Evolutionary conservation across 2,113 vertebrate genomes (phyloP).

Genomic region (Pelodiscus sinensis): DNA sequence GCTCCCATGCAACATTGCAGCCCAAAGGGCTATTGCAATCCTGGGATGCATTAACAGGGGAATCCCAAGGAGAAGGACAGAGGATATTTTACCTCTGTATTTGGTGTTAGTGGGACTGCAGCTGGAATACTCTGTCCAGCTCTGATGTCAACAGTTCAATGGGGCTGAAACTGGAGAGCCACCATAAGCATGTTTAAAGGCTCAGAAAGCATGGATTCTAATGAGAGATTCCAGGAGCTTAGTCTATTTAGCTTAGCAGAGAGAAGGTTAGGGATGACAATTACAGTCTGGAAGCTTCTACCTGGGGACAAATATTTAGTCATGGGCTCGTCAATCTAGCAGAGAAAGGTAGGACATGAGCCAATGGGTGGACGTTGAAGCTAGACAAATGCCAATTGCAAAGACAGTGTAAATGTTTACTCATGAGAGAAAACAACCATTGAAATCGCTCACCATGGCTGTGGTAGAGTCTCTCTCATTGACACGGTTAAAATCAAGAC

Average conservation of each 20-base stretch:
- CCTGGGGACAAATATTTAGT: not conserved
- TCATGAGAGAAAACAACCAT: not conserved
- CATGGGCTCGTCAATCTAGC: not conserved
- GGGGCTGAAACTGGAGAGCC: not conserved
- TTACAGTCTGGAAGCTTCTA: not conserved
- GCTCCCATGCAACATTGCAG: not conserved
- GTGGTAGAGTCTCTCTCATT: not conserved
- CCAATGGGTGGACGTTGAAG: not conserved
- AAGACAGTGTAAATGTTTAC: not conserved
- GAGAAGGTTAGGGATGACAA: not conserved
- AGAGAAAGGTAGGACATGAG: not conserved
- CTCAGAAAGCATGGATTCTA: not conserved
- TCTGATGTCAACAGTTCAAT: not conserved
- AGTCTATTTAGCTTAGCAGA: not conserved
- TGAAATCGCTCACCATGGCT: not conserved
- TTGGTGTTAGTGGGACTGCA: not conserved
- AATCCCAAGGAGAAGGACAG: not conserved
- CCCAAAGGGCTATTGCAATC: not conserved
- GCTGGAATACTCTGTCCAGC: not conserved
- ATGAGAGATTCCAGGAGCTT: not conserved
- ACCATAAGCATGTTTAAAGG: not conserved
- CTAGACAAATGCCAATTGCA: not conserved
- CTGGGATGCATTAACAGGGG: not conserved
- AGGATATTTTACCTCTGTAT: not conserved
- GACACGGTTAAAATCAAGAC: not conserved